Evolutionary conservation across 2,797 vertebrate species (phyloP).

Genomic region (Serranus cabrilla): DNA sequence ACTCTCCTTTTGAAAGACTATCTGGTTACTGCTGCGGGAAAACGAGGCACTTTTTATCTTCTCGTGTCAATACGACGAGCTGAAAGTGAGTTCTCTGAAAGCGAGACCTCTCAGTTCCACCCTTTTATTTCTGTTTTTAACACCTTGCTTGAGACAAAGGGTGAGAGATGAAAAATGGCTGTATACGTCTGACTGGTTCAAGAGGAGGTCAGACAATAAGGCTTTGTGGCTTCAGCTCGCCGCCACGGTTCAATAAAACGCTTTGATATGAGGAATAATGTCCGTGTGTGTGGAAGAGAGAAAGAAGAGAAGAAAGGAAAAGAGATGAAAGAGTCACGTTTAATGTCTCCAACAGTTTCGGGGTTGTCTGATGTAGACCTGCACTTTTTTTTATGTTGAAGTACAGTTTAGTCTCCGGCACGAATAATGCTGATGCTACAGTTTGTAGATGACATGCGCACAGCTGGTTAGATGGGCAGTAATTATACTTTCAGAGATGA

Average conservation of each 20-base stretch:
- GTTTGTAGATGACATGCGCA: constrained; percentile 20
- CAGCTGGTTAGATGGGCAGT: constrained; percentile 10
- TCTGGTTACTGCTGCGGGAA: constrained; percentile 71
- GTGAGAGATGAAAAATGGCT: constrained; percentile 31
- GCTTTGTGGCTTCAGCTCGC: constrained; percentile 44
- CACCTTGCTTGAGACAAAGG: constrained; percentile 63
- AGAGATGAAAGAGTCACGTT: constrained; percentile 70
- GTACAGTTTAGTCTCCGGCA: constrained; percentile 40
- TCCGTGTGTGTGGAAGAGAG: constrained; percentile 58
- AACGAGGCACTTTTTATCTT: constrained; percentile 58
- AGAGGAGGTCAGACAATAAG: constrained; percentile 64
- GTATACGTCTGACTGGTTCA: constrained; percentile 33
- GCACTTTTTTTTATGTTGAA: constrained; percentile 36
- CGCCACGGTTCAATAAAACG: constrained; percentile 57
- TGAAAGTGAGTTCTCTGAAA: constrained; percentile 76
- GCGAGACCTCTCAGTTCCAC: constrained; percentile 52
- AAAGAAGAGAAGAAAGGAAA: constrained; percentile 59
- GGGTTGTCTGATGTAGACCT: constrained; percentile 49
- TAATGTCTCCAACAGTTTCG: constrained; percentile 58
- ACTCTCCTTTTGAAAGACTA: constrained; percentile 55
- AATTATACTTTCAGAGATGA: constrained; percentile 49
- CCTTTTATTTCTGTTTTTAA: constrained; percentile 67
- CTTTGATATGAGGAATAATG: constrained; percentile 75
- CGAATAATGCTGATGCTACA: constrained; percentile 36
- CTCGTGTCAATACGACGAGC: constrained; percentile 54